Evolutionary conservation across 2,113 vertebrate genomes (phyloP).

Genomic region (Conger conger): DNA sequence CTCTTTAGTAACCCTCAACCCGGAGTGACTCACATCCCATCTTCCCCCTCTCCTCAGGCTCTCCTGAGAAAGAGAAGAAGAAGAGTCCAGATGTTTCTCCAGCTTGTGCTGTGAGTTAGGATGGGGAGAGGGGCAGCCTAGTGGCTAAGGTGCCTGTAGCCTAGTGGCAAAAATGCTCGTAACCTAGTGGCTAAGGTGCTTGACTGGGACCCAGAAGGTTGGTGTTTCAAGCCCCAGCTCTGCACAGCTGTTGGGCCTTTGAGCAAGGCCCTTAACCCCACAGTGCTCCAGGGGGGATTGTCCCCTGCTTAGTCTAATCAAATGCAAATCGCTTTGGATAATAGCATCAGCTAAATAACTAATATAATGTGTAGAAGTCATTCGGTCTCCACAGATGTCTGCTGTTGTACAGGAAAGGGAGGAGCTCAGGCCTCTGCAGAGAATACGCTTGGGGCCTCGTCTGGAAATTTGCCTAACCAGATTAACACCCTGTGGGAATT

Average conservation of each 20-base stretch:
- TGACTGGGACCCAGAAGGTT: too few relatives aligned
- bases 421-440: not conserved
- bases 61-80: not conserved
- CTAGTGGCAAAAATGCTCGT: too few relatives aligned
- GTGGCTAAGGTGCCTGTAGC: too few relatives aligned
- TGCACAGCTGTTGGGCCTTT: too few relatives aligned
- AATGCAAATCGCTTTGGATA: too few relatives aligned
- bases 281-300: too few relatives aligned
- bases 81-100: not conserved
- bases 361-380: too few relatives aligned
- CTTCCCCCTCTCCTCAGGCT: not conserved
- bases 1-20: not conserved
- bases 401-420: not conserved
- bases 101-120: not conserved
- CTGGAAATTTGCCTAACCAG: conserved; percentile 22
- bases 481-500: not conserved
- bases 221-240: too few relatives aligned
- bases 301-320: too few relatives aligned
- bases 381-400: not conserved
- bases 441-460: not conserved
- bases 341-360: too few relatives aligned
- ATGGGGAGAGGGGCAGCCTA: not conserved
- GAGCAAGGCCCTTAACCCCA: too few relatives aligned
- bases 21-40: not conserved
- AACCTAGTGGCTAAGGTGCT: too few relatives aligned